Percentiles rank a stretch among this genome's conserved stretches.
Conservation (phyloP, 2,113 vertebrate species). For the Choloepus hoffmanni region DNA sequence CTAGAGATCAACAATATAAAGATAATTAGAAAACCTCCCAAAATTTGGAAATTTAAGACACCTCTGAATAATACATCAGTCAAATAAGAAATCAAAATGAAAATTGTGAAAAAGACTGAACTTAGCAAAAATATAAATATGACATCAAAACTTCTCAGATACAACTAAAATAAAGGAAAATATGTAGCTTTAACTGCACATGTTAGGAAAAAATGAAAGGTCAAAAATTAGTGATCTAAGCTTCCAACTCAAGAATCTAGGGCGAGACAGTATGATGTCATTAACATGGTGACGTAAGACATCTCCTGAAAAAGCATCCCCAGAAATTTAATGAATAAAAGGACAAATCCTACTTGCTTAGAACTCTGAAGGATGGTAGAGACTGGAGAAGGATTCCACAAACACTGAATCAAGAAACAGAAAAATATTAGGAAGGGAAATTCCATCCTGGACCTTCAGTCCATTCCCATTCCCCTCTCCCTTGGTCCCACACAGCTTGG, state of each 20-base stretch:
- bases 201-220: neutral
- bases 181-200: neutral
- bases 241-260: neutral
- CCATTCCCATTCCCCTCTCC: too few species aligned
- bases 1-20: neutral
- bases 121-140: constrained; percentile 23
- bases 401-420: too few species aligned
- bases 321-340: too few species aligned
- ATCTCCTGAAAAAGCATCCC: too few species aligned
- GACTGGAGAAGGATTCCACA: too few species aligned
- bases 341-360: too few species aligned
- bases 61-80: neutral
- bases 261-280: too few species aligned
- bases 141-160: neutral
- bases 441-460: too few species aligned
- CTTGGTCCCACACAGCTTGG: too few species aligned
- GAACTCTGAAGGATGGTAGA: too few species aligned
- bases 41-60: neutral
- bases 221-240: neutral
- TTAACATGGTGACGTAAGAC: too few species aligned
- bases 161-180: neutral
- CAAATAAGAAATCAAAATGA: neutral
- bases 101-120: neutral
- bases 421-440: too few species aligned
- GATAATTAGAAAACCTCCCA: neutral